Percentiles rank a stretch among this genome's conserved stretches.
Conservation (phyloP, 2,113 vertebrate genomes). For the Bothrops jararaca region DNA sequence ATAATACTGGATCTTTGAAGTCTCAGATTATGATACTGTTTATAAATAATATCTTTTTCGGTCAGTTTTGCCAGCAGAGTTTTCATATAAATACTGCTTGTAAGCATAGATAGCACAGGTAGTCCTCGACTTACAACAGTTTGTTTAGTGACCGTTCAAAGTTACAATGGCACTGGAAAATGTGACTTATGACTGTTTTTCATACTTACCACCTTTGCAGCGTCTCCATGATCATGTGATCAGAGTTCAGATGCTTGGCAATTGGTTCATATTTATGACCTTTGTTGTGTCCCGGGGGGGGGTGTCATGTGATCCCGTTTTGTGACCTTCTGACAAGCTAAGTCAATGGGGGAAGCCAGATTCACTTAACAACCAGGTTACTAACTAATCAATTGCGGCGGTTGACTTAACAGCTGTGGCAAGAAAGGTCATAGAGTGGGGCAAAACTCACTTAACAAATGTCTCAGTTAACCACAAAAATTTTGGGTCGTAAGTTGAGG, state of each 20-base stretch:
- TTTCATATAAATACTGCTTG: background rate
- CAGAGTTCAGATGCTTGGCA: background rate
- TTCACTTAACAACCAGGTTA: background rate
- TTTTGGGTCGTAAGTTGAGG: background rate
- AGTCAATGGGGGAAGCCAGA: background rate
- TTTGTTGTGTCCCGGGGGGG: background rate
- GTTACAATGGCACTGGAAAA: background rate
- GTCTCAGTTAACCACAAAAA: background rate
- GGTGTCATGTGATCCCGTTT: background rate
- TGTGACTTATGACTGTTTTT: background rate
- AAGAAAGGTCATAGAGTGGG: background rate
- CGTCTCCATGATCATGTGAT: background rate
- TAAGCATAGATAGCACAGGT: background rate
- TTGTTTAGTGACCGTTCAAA: background rate
- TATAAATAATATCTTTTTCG: constrained; percentile 23
- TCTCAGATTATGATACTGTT: constrained; percentile 5
- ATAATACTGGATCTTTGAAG: constrained; percentile 10
- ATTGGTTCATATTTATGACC: background rate
- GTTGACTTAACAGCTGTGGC: background rate
- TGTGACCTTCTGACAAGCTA: background rate
- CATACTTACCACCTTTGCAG: background rate
- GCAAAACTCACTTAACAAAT: background rate
- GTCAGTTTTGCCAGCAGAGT: constrained; percentile 27
- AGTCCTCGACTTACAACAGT: background rate
- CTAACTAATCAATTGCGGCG: background rate